These are phyloP conservation scores for Globia sparganii DNA, from an alignment of 2,888 invertebrate genomes.

Conservation along the genomic window DNA sequence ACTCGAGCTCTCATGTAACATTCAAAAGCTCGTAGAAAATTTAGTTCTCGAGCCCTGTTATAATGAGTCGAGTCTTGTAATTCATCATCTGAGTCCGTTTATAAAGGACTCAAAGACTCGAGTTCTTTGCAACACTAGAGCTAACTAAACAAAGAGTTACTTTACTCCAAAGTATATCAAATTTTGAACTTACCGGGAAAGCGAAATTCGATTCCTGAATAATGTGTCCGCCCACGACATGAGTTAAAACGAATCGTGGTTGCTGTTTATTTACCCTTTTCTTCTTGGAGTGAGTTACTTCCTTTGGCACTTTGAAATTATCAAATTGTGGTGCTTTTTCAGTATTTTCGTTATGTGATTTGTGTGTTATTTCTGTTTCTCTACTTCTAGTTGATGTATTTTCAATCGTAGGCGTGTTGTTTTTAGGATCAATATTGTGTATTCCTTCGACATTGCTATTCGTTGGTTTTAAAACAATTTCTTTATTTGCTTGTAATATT, in stretches of 20 bases:
- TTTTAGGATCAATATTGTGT: neutral
- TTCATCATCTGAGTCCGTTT: no score
- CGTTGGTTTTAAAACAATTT: neutral
- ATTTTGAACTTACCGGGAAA: conserved; percentile 36
- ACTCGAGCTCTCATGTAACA: no score
- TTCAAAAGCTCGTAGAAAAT: no score
- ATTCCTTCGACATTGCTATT: neutral
- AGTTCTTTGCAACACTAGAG: no score
- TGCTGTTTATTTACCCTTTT: neutral
- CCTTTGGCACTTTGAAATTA: conserved; percentile 36
- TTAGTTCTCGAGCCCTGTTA: no score
- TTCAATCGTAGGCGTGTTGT: neutral
- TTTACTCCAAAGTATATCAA: neutral
- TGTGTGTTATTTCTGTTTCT: neutral
- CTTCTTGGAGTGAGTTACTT: neutral
- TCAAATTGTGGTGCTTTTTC: conserved; percentile 3
- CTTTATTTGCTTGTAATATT: neutral
- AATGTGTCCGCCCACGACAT: conserved; percentile 33
- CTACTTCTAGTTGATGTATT: neutral
- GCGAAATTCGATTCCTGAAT: conserved; percentile 46
- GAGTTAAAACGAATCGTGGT: conserved; percentile 29
- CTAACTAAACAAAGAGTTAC: neutral
- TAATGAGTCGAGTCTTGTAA: no score
- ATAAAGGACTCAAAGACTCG: no score
- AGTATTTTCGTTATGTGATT: neutral